Conservation (phyloP, 2,888 invertebrate genomes). For the Dorcus parallelipipedus region DNA sequence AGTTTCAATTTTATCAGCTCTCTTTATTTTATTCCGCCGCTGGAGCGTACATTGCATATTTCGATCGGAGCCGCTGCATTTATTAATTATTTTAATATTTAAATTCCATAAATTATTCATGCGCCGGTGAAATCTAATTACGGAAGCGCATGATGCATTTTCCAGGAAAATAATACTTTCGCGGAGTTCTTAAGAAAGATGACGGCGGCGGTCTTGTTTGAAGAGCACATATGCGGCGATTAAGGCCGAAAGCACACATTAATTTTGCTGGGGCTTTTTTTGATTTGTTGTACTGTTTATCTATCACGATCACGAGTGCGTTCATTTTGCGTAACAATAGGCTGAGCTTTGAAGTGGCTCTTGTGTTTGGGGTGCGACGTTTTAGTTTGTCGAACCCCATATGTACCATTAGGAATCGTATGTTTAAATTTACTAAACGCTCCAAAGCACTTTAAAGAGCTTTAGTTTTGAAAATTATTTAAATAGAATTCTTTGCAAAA, state of each 20-base stretch:
- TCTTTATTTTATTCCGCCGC: conserved; percentile 22
- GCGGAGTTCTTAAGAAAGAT: neutral
- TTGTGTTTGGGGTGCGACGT: conserved; percentile 21
- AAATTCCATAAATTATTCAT: neutral
- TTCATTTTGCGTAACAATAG: conserved; percentile 27
- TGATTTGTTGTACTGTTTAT: conserved; percentile 32
- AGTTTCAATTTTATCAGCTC: conserved; percentile 39
- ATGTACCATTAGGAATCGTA: conserved; percentile 20
- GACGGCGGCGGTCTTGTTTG: neutral
- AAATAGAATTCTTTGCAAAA: too few species aligned
- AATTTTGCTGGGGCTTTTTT: conserved; percentile 16
- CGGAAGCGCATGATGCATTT: too few species aligned
- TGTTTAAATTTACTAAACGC: neutral
- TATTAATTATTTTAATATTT: neutral
- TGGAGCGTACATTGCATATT: neutral
- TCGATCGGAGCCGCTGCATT: neutral
- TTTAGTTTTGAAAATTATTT: too few species aligned
- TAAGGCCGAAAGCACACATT: neutral
- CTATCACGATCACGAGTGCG: conserved; percentile 31
- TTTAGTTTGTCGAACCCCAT: conserved; percentile 21
- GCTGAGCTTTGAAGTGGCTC: conserved; percentile 27
- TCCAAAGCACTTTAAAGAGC: too few species aligned
- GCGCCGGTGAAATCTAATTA: neutral
- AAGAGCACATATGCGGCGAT: neutral
- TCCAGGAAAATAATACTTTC: neutral